Conservation (phyloP, 1,140 invertebrate genomes). For the Manduca sexta region DNA sequence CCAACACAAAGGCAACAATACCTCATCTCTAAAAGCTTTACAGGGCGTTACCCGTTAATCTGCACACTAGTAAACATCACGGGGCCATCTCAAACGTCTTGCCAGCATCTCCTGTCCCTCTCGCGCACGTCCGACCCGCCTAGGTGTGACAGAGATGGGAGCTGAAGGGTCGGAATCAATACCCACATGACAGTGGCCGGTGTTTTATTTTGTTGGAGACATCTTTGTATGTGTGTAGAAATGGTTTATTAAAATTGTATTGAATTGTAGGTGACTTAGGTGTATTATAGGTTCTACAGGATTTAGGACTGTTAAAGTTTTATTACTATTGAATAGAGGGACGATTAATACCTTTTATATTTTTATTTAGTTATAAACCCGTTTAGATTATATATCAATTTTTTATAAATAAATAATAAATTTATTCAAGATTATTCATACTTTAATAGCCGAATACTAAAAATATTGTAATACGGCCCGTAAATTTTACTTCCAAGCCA, state of each 20-base stretch:
- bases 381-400: too few species aligned
- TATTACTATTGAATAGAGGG: too few species aligned
- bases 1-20: too few species aligned
- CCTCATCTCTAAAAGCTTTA: not conserved
- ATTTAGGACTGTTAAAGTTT: too few species aligned
- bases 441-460: too few species aligned
- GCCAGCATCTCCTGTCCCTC: conserved; percentile 31
- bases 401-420: too few species aligned
- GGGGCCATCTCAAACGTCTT: conserved; percentile 24
- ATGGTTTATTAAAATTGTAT: not conserved
- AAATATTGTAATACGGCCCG: too few species aligned
- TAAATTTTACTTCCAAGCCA: too few species aligned
- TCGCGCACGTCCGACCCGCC: conserved; percentile 20
- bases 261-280: conserved; percentile 1
- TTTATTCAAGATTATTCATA: too few species aligned
- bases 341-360: too few species aligned
- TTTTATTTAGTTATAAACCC: too few species aligned
- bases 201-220: conserved; percentile 60
- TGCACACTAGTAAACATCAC: conserved; percentile 52
- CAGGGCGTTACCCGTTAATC: conserved; percentile 55
- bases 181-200: conserved; percentile 43
- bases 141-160: conserved; percentile 32
- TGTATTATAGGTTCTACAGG: not conserved
- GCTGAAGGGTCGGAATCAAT: conserved; percentile 52
- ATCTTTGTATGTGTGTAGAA: conserved; percentile 31